These are phyloP conservation scores for Oostethus manadensis DNA, from an alignment of 2,113 vertebrate genomes.

Conservation along the genomic window DNA sequence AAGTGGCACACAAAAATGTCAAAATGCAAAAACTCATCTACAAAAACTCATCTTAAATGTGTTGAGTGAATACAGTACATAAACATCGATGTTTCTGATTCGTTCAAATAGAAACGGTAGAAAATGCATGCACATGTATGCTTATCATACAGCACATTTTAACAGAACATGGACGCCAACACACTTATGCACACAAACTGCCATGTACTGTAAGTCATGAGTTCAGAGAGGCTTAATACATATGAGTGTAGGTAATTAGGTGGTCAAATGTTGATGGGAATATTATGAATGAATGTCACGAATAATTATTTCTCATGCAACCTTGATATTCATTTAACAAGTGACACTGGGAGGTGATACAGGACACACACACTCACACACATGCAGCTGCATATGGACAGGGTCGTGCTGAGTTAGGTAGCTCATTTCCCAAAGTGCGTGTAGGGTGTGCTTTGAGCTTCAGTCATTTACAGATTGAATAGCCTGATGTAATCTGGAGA, in stretches of 20 bases:
- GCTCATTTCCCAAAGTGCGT: slow-evolving; percentile 72
- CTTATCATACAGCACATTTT: slow-evolving; percentile 5
- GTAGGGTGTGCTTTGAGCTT: slow-evolving; percentile 62
- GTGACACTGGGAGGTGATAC: slow-evolving; percentile 52
- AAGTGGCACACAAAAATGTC: slow-evolving; percentile 38
- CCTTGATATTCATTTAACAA: slow-evolving; percentile 63
- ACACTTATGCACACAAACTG: slow-evolving; percentile 25
- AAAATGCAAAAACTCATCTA: slow-evolving; percentile 8
- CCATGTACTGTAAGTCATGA: slow-evolving; percentile 43
- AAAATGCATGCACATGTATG: not conserved
- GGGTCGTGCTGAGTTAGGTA: slow-evolving; percentile 65
- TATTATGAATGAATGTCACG: slow-evolving; percentile 58
- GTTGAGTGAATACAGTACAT: slow-evolving; percentile 1
- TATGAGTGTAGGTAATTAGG: slow-evolving; percentile 50
- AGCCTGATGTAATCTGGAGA: slow-evolving; percentile 70
- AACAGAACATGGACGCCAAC: not conserved
- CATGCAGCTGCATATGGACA: slow-evolving; percentile 46
- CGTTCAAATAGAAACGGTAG: not conserved
- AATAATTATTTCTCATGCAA: slow-evolving; percentile 56
- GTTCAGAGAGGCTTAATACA: slow-evolving; percentile 39
- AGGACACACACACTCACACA: slow-evolving; percentile 33
- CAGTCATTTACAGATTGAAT: slow-evolving; percentile 71
- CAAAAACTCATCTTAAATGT: slow-evolving; percentile 5
- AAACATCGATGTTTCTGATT: slow-evolving; percentile 8
- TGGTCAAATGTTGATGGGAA: slow-evolving; percentile 57